Evolutionary conservation across 1,140 invertebrate species (phyloP), one percentile per base, ranked within the genome.

Genomic region (Bactericera cockerelli): DNA sequence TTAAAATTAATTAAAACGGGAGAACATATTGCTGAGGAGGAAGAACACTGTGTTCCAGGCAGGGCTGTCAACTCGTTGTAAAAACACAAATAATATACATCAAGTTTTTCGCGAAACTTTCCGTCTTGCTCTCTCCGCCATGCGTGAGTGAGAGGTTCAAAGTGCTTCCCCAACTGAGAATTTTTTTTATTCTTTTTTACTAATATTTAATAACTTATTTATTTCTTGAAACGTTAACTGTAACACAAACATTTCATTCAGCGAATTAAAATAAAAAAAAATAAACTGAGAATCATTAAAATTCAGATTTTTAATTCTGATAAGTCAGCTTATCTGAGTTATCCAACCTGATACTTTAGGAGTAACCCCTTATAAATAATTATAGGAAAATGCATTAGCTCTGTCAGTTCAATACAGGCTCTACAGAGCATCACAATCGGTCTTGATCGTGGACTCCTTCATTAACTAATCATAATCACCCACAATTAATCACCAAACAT

Each of bases 81-180:
- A 49, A 49, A 49, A 49, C 42, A 49, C 42, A 49, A 49, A 49
- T 49, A 49, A 49, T 49, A 49, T 49, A 49, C 42, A 49, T 49
- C 42, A 49, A 49, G 42, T 49, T 49, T 49, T 49, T 49, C 42
- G 22, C 42, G 19, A 3, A 22, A n/a, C 8, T 19, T 49, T 49
- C 22, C 22, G 42, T 49, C 8, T 49, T 19, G 42, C n/a, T 49
- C 19, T 49, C 8, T 6, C 6, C 3, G 42, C 13, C 28, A 13
- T 31, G 28, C 4, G 28, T 13, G 13, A 13, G 13, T 31, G 3
- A 36, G 22, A n/a, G n/a, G 3, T 49, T n/a, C 42, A 49, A 49
- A 49, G 22, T 22, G 19, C 42, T 49, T 49, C 19, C 42, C 42
- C 42, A 22, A n/a, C n/a, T n/a, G n/a, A n/a, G n/a, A n/a, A n/a